These are phyloP conservation scores for Catamblyrhynchus diadema DNA, from an alignment of 2,797 vertebrate species.

Conservation along the genomic window DNA sequence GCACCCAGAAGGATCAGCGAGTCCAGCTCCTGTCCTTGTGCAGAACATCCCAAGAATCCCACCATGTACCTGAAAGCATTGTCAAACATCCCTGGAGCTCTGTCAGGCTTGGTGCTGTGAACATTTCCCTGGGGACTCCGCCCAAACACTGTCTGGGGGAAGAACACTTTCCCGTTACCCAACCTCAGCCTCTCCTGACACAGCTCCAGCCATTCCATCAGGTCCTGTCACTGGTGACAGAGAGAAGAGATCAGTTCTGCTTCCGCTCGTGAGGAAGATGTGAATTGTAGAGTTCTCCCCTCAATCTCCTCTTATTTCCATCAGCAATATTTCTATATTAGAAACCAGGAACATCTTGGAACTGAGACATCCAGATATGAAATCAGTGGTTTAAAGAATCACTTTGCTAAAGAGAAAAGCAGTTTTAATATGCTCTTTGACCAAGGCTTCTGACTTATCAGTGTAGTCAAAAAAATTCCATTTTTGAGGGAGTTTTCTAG, in stretches of 20 bases:
- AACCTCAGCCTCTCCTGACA: neutral
- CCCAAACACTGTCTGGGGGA: rapidly evolving
- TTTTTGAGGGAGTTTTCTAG: neutral
- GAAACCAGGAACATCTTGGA: neutral
- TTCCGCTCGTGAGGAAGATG: neutral
- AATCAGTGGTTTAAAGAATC: neutral
- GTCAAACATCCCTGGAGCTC: neutral
- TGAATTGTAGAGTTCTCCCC: neutral
- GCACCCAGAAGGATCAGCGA: rapidly evolving
- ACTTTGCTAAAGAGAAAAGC: neutral
- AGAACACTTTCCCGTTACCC: neutral
- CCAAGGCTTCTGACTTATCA: neutral
- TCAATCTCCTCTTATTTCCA: neutral
- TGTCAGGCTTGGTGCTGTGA: neutral
- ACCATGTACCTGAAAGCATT: neutral
- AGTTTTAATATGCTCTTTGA: neutral
- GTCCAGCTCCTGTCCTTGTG: neutral
- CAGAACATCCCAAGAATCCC: neutral
- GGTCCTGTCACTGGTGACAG: neutral
- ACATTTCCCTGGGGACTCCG: neutral
- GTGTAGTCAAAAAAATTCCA: neutral
- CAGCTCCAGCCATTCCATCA: neutral
- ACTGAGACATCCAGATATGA: neutral
- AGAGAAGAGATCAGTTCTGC: neutral
- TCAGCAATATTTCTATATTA: neutral